Evolutionary conservation across 2,797 vertebrate genomes (phyloP).

Genomic region (Anisognathus igniventris): DNA sequence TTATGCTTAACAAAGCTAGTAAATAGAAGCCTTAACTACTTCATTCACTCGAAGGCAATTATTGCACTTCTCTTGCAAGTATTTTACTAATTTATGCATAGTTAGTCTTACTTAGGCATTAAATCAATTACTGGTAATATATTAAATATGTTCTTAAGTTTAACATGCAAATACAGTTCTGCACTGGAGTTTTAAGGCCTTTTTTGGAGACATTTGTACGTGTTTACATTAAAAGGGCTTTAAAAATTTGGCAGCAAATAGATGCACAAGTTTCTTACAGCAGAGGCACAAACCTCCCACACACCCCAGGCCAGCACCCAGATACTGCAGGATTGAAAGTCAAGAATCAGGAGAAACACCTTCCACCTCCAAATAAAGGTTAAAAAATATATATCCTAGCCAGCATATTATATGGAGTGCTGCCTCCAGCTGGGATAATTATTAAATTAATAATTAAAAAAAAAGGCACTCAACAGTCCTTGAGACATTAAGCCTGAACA

Average conservation of each 20-base stretch:
- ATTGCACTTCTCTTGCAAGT: background rate
- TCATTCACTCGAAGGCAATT: background rate
- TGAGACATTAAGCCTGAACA: background rate
- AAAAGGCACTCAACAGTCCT: background rate
- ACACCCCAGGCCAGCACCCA: background rate
- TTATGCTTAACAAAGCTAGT: background rate
- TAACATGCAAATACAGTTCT: background rate
- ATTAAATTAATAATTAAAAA: background rate
- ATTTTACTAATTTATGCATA: slow-evolving; percentile 46
- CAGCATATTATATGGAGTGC: background rate
- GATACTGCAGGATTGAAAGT: background rate
- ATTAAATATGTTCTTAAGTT: slow-evolving; percentile 3
- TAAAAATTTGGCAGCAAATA: slow-evolving; percentile 18
- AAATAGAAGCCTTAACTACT: background rate
- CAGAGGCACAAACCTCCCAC: background rate
- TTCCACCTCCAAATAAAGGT: background rate
- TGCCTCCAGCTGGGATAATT: background rate
- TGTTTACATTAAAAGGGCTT: background rate
- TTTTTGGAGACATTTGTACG: background rate
- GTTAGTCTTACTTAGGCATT: slow-evolving; percentile 24
- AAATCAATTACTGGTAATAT: slow-evolving; percentile 19
- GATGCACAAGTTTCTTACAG: background rate
- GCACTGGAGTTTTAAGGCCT: slow-evolving; percentile 8
- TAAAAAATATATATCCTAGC: background rate
- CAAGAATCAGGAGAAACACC: background rate